Conservation (phyloP, 2,797 vertebrate species). For the Gephyroberyx darwinii region DNA sequence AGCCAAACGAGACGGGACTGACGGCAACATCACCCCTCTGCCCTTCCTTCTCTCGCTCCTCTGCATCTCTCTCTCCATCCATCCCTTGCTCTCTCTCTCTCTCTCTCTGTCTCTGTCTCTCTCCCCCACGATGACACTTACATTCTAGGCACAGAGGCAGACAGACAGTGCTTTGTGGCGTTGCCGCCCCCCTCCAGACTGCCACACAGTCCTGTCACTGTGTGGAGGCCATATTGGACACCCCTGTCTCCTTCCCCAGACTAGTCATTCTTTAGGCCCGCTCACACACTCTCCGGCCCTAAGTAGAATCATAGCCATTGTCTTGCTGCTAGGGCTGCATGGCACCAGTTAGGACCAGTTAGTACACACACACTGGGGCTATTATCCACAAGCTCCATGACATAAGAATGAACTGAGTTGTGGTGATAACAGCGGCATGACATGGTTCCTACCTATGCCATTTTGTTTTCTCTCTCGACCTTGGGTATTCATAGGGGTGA, state of each 20-base stretch:
- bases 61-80: slow-evolving; percentile 23
- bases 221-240: slow-evolving; percentile 76
- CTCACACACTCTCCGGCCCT: slow-evolving; percentile 56
- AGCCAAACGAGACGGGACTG: slow-evolving; percentile 31
- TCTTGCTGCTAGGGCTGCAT: slow-evolving; percentile 64
- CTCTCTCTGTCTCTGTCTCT: slow-evolving; percentile 24
- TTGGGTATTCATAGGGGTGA: slow-evolving; percentile 6
- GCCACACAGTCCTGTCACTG: slow-evolving; percentile 70
- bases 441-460: slow-evolving; percentile 31
- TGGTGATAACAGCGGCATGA: slow-evolving; percentile 24
- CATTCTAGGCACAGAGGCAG: slow-evolving; percentile 38
- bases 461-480: slow-evolving; percentile 5
- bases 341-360: slow-evolving; percentile 77
- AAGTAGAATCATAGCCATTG: slow-evolving; percentile 79
- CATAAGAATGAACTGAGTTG: slow-evolving; percentile 30
- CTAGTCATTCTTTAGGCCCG: slow-evolving; percentile 74
- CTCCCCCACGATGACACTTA: slow-evolving; percentile 43
- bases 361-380: slow-evolving; percentile 66
- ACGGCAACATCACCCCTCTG: slow-evolving; percentile 2
- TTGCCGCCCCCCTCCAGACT: slow-evolving; percentile 42
- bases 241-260: slow-evolving; percentile 68
- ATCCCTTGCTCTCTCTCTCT: slow-evolving; percentile 35
- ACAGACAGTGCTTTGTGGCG: slow-evolving; percentile 77
- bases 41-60: not conserved
- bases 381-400: slow-evolving; percentile 69